These are phyloP conservation scores for Syngnathus acus DNA, from an alignment of 2,797 vertebrate genomes.

Conservation along the genomic window DNA sequence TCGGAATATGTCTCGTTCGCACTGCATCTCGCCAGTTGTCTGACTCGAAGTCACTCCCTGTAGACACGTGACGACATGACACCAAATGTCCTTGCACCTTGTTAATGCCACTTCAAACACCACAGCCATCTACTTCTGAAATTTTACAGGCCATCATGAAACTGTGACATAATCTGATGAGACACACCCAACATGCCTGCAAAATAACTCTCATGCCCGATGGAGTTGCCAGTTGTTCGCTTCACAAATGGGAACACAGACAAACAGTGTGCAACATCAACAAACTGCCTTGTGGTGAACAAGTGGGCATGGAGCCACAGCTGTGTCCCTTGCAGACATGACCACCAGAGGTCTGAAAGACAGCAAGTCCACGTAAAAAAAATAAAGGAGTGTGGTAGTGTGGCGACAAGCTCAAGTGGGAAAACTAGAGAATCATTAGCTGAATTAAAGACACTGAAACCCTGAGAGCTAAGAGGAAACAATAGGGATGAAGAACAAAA, in stretches of 20 bases:
- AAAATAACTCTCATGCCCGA: slow-evolving; percentile 45
- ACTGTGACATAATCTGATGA: slow-evolving; percentile 38
- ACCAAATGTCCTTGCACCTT: slow-evolving; percentile 12
- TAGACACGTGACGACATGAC: slow-evolving; percentile 6
- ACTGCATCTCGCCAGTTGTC: slow-evolving; percentile 8
- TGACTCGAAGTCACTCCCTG: slow-evolving; percentile 18
- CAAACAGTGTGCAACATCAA: slow-evolving; percentile 32
- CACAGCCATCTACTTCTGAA: slow-evolving; percentile 26
- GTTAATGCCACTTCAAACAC: slow-evolving; percentile 18
- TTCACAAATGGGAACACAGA: slow-evolving; percentile 31
- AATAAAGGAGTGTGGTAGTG: slow-evolving; percentile 40
- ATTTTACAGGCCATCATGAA: neutral
- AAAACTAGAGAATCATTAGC: slow-evolving; percentile 23
- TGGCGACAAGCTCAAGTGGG: slow-evolving; percentile 30
- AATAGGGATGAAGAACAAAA: neutral
- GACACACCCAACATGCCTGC: slow-evolving; percentile 58
- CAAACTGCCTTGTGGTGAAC: slow-evolving; percentile 45
- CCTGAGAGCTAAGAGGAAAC: slow-evolving; percentile 13
- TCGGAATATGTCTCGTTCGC: slow-evolving; percentile 2
- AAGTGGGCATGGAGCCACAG: slow-evolving; percentile 40
- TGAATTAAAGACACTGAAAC: slow-evolving; percentile 27
- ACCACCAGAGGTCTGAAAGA: slow-evolving; percentile 41
- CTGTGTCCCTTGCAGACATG: slow-evolving; percentile 43
- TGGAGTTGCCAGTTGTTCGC: slow-evolving; percentile 24
- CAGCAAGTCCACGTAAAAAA: slow-evolving; percentile 48